Conservation (phyloP, 2,888 invertebrate genomes). For the Balanococcus diminutus region DNA sequence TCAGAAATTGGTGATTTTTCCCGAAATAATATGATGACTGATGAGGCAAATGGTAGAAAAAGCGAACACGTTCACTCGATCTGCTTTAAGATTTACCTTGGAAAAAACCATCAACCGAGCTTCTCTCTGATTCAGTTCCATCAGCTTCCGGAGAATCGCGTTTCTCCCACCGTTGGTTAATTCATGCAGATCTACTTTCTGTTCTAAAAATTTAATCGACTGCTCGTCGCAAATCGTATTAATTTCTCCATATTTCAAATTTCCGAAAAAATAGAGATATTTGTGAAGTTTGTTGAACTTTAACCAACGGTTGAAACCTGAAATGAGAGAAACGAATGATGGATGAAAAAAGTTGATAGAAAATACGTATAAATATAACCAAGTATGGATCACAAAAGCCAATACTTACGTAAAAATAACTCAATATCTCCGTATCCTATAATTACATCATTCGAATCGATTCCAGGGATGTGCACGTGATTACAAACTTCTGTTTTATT, state of each 20-base stretch:
- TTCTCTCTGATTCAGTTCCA: background rate
- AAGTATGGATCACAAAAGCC: background rate
- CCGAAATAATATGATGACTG: background rate
- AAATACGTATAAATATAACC: no score
- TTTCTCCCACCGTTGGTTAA: slow-evolving; percentile 36
- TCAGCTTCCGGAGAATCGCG: slow-evolving; percentile 26
- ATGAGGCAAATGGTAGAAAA: background rate
- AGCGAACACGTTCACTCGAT: background rate
- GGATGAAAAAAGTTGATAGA: no score
- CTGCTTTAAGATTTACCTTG: no score
- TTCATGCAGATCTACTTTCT: slow-evolving; percentile 8
- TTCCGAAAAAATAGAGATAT: slow-evolving; percentile 45
- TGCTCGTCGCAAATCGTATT: background rate
- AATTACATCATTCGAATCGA: background rate
- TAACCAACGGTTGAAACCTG: slow-evolving; percentile 25
- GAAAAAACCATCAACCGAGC: background rate
- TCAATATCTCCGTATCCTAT: slow-evolving; percentile 34
- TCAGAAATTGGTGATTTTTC: no score
- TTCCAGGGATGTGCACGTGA: slow-evolving; percentile 32
- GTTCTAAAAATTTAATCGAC: background rate
- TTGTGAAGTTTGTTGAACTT: slow-evolving; percentile 46
- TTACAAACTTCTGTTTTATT: background rate
- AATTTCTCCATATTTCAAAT: slow-evolving; percentile 13
- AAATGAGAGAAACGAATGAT: background rate
- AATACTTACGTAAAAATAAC: background rate